A percentile compares a stretch with the other conserved stretches of the same genome.
Conservation (phyloP, 1,140 invertebrate species). For the Araneus ventricosus region DNA sequence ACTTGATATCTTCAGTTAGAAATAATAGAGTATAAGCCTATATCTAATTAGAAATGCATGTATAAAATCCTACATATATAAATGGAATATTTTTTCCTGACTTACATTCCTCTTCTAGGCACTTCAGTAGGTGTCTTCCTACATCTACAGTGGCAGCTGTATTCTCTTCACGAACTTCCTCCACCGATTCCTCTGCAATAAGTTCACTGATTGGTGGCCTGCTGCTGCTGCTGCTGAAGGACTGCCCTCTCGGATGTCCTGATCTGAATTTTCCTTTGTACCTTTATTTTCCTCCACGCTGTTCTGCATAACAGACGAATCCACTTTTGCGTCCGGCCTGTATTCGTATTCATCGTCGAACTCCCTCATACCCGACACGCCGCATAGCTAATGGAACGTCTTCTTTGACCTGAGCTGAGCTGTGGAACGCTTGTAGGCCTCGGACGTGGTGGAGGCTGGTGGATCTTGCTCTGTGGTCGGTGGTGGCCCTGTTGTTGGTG, state of each 20-base stretch:
- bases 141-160: background rate
- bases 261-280: slow-evolving; percentile 25
- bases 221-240: background rate
- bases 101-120: slow-evolving; percentile 73
- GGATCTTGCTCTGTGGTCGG: background rate
- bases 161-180: slow-evolving; percentile 30
- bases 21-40: no score
- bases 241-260: slow-evolving; percentile 40
- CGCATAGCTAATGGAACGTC: slow-evolving; percentile 60
- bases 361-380: slow-evolving; percentile 48
- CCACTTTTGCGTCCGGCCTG: slow-evolving; percentile 36
- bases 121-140: slow-evolving; percentile 43
- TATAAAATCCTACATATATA: background rate
- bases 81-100: background rate
- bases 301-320: slow-evolving; percentile 44
- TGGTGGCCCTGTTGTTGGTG: background rate
- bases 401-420: slow-evolving; percentile 9
- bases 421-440: background rate
- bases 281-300: slow-evolving; percentile 65
- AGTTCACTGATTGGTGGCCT: background rate
- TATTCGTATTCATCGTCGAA: slow-evolving; percentile 60
- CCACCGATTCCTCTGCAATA: slow-evolving; percentile 14
- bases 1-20: no score
- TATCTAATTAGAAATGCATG: background rate
- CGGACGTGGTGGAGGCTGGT: slow-evolving; percentile 75